Base-by-base conservation (phyloP, 2,797 vertebrate species). In the Dendrocincla fuliginosa region DNA sequence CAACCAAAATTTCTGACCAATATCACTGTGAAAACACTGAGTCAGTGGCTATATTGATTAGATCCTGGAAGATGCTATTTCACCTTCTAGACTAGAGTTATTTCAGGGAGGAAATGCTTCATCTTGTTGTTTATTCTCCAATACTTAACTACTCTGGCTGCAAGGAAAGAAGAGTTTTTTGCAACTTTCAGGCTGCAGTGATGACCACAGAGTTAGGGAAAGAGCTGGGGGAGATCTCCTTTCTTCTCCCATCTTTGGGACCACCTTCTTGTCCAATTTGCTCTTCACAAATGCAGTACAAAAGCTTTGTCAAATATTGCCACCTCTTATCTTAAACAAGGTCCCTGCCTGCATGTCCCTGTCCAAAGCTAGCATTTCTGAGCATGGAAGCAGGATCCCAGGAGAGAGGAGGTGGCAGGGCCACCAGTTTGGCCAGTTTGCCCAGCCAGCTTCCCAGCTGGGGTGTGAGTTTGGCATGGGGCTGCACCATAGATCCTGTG, bases 311-410 rank as follows among this genome's bases (percentile, higher is more conserved):
- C 33, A 56, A 74, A n/a, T 47, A 59, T 7, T 55, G 8, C 33
- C 10, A 5, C 10, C 25, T 52, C 33, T 81, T 22, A 19, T 30
- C 50, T 80, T 24, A 46, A 74, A 42, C 47, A 50, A 49, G 33
- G 14, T 68, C 30, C 35, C 37, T 63, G 7, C 25, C 67, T 84
- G 22, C 44, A 23, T 39, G 28, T 32, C 27, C 59, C 22, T 6
- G 77, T 10, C 11, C 65, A 0, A 0, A 53, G 55, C 5, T 47
- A 65, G 39, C 7, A 4, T 10, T 61, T 73, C 55, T n/a, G n/a
- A 86, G 35, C 60, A 39, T 0, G 0, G 2, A 39, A 91, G 79
- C n/a, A 59, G 68, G 52, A 55, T 42, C 16, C 47, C 60, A 80
- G 35, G n/a, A 84, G 60, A 44, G 15, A 67, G 10, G 6, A 55